A percentile compares a stretch with the other conserved stretches of the same genome.
phyloP scores from a whole-genome alignment of 2,113 vertebrate species.

The Glareola pratincola region DNA sequence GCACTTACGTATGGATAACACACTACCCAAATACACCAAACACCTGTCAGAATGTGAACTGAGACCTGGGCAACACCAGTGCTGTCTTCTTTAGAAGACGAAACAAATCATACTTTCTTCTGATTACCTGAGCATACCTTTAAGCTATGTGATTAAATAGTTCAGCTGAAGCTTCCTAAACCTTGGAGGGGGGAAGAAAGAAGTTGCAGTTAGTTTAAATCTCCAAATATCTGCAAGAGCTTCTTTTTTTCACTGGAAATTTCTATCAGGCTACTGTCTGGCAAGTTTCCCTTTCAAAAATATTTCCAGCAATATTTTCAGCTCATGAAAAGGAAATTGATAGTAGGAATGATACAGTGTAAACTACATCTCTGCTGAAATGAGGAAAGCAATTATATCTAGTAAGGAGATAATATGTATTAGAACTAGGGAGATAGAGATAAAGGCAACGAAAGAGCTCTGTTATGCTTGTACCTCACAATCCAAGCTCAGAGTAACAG shows the following conservation, averaged over 20 bases:
- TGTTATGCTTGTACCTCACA: neutral
- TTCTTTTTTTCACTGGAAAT: neutral
- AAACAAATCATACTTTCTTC: neutral
- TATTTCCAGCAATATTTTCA: neutral
- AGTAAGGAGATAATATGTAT: neutral
- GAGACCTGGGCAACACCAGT: neutral
- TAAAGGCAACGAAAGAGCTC: neutral
- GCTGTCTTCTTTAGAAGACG: neutral
- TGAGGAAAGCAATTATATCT: neutral
- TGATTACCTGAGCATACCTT: fast-evolving
- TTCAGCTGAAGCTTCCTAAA: neutral
- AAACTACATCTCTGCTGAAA: neutral
- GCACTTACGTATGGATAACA: neutral
- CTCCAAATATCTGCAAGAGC: neutral
- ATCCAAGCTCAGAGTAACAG: neutral
- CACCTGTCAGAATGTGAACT: neutral
- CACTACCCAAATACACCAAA: neutral
- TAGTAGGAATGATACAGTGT: neutral
- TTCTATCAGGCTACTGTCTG: neutral
- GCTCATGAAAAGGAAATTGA: neutral
- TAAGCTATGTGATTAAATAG: neutral
- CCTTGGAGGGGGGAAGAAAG: fast-evolving
- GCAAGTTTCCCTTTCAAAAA: neutral
- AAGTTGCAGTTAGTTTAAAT: neutral
- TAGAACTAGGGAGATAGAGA: neutral